Percentiles rank a stretch among this genome's conserved stretches.
Evolutionary conservation across 2,113 vertebrate species (phyloP).

Genomic region (Rhodinocichla rosea): DNA sequence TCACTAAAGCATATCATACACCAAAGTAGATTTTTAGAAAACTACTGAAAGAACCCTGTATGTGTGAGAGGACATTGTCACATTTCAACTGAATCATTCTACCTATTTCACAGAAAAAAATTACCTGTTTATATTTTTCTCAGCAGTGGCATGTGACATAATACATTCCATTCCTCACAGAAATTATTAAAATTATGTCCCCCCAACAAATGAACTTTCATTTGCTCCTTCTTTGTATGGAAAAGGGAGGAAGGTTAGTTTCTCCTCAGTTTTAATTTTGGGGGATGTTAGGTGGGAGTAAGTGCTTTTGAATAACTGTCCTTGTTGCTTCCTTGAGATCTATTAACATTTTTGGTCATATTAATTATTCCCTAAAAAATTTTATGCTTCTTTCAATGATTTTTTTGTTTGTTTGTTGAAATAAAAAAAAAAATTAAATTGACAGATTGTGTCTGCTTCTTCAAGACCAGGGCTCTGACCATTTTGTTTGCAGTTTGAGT

Average conservation of each 20-base stretch:
- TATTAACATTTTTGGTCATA: not conserved
- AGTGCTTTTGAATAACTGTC: not conserved
- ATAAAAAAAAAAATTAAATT: too few species aligned
- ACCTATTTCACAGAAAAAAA: not conserved
- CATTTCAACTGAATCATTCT: not conserved
- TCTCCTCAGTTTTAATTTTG: not conserved
- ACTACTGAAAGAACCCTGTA: not conserved
- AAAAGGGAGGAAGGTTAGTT: not conserved
- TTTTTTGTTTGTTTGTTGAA: too few species aligned
- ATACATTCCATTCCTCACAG: not conserved
- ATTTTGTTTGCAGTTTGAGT: not conserved
- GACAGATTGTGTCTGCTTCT: not conserved
- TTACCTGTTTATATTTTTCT: not conserved
- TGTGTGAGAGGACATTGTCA: not conserved
- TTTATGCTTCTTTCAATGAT: rapidly evolving
- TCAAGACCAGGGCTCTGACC: not conserved
- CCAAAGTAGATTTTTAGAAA: not conserved
- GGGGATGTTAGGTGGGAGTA: not conserved
- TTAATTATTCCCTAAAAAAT: not conserved
- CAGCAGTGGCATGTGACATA: not conserved
- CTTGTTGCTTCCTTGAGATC: not conserved
- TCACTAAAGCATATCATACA: not conserved
- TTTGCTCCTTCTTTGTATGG: not conserved
- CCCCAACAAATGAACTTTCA: not conserved
- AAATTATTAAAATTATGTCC: not conserved